phyloP scores from a whole-genome alignment of 2,888 invertebrate species.

The Parnassius glacialis region DNA sequence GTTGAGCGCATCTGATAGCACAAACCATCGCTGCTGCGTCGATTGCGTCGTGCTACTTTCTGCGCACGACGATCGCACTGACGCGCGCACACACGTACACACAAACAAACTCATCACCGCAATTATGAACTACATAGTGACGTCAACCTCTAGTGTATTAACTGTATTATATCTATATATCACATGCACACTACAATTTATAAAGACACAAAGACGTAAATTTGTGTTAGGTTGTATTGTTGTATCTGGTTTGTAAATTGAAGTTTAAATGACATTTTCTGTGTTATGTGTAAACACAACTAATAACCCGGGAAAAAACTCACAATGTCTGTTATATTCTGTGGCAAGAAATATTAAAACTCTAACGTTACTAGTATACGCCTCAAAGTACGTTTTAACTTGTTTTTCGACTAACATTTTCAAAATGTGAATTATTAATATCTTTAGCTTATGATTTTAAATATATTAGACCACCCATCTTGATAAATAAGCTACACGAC shows the following conservation, averaged over 20 bases:
- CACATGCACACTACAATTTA: conserved; percentile 17
- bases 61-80: conserved; percentile 52
- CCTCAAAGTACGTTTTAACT: conserved; percentile 3
- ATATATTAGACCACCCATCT: not conserved
- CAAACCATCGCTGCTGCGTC: conserved; percentile 66
- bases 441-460: conserved; percentile 4
- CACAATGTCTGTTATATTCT: too few species aligned
- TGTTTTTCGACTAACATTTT: not conserved
- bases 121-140: conserved; percentile 10
- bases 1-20: conserved; percentile 80
- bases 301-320: too few species aligned
- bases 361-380: too few species aligned
- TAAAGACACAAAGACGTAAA: not conserved
- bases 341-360: too few species aligned
- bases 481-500: not conserved
- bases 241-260: too few species aligned
- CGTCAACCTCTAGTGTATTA: conserved; percentile 9
- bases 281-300: too few species aligned
- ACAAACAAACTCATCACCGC: conserved; percentile 3
- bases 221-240: not conserved
- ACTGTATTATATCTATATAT: conserved; percentile 1
- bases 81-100: conserved; percentile 30
- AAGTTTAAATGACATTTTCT: too few species aligned
- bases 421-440: conserved; percentile 7
- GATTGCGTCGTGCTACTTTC: conserved; percentile 64